phyloP scores from a whole-genome alignment of 2,888 invertebrate genomes.

The Andrena hattorfiana region DNA sequence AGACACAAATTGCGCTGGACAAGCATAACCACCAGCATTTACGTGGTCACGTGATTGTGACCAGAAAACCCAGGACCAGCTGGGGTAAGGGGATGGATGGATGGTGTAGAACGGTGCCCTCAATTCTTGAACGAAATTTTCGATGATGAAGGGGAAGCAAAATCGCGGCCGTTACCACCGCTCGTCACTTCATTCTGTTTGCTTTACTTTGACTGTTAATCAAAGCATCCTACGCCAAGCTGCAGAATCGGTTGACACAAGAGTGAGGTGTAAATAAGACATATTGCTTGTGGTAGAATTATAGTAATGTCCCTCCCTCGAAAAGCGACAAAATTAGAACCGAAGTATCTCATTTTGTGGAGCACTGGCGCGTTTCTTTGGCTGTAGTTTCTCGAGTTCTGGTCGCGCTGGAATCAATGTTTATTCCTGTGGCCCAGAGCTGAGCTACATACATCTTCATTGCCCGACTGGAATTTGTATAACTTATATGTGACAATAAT shows the following conservation, averaged over 20 bases:
- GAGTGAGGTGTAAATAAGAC: slow-evolving; percentile 74
- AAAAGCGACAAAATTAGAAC: too few relatives aligned
- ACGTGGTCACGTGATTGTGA: slow-evolving; percentile 15
- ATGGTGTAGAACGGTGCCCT: not conserved
- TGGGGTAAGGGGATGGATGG: not conserved
- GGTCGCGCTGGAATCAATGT: too few relatives aligned
- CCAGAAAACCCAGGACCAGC: too few relatives aligned
- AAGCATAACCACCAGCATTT: not conserved
- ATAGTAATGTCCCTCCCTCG: too few relatives aligned
- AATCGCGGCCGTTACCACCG: not conserved
- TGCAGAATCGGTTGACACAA: slow-evolving; percentile 51
- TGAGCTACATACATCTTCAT: too few relatives aligned
- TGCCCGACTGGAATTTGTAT: too few relatives aligned
- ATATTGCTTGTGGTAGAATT: slow-evolving; percentile 73
- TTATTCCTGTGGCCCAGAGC: too few relatives aligned
- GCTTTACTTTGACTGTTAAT: slow-evolving; percentile 59
- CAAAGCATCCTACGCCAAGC: slow-evolving; percentile 50
- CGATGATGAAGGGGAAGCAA: not conserved
- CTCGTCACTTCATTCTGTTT: slow-evolving; percentile 5
- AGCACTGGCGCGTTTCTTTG: too few relatives aligned
- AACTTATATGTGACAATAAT: too few relatives aligned
- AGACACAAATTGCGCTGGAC: slow-evolving; percentile 9
- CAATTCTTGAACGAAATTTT: not conserved
- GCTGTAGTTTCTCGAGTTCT: too few relatives aligned
- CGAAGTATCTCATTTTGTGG: too few relatives aligned